Evolutionary conservation across 2,888 invertebrate genomes (phyloP).

Genomic region (Phrixothrix hirtus): DNA sequence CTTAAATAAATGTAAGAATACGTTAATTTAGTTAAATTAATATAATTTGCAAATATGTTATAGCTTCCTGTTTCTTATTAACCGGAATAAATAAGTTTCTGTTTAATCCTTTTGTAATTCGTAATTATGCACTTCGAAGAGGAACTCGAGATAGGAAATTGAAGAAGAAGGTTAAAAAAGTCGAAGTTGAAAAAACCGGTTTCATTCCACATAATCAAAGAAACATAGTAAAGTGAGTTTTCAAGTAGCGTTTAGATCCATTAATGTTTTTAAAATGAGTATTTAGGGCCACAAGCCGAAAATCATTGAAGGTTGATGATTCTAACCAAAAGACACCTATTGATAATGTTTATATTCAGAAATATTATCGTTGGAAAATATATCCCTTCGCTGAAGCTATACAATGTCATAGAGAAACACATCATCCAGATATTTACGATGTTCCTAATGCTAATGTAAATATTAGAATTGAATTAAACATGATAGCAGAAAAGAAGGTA

Average conservation of each 20-base stretch:
- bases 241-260: background rate
- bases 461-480: slow-evolving; percentile 77
- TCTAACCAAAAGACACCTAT: slow-evolving; percentile 59
- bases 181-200: slow-evolving; percentile 74
- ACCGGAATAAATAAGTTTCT: background rate
- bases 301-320: slow-evolving; percentile 64
- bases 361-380: slow-evolving; percentile 62
- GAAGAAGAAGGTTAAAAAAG: slow-evolving; percentile 75
- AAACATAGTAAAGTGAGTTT: slow-evolving; percentile 51
- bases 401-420: slow-evolving; percentile 75
- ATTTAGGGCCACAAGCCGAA: slow-evolving; percentile 11
- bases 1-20: no score
- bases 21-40: background rate
- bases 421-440: slow-evolving; percentile 83
- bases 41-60: background rate
- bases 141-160: slow-evolving; percentile 78
- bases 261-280: background rate
- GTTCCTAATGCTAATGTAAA: slow-evolving; percentile 70
- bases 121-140: slow-evolving; percentile 76
- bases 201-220: slow-evolving; percentile 73
- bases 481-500: slow-evolving; percentile 73
- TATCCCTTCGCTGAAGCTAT: slow-evolving; percentile 78
- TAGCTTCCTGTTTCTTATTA: background rate
- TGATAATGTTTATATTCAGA: slow-evolving; percentile 68
- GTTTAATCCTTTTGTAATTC: slow-evolving; percentile 22